Evolutionary conservation across 2,888 invertebrate species (phyloP).

Genomic region (Carcina quercana): DNA sequence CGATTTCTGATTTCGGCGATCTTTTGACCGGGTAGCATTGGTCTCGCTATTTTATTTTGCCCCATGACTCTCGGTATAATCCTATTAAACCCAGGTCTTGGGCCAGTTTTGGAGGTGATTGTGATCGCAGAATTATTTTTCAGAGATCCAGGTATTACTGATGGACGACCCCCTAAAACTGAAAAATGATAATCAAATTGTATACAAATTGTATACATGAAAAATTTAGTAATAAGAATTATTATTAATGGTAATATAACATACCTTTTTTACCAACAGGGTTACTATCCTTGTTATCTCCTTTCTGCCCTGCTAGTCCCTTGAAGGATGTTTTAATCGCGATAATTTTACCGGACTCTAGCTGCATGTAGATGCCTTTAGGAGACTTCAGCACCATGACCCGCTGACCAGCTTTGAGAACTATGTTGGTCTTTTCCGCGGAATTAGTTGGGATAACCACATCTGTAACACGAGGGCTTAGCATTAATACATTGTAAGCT

Average conservation of each 20-base stretch:
- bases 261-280: constrained; percentile 63
- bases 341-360: constrained; percentile 95
- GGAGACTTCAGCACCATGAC: constrained; percentile 96
- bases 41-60: constrained; percentile 45
- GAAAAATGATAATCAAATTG: constrained; percentile 12
- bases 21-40: constrained; percentile 54
- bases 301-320: constrained; percentile 65
- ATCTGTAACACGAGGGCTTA: constrained; percentile 77
- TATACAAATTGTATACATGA: not conserved
- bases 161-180: constrained; percentile 58
- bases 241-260: constrained; percentile 3
- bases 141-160: constrained; percentile 62
- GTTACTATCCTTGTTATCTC: constrained; percentile 45
- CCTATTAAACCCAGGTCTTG: constrained; percentile 50
- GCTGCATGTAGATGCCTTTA: constrained; percentile 96
- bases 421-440: constrained; percentile 91
- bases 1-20: constrained; percentile 56
- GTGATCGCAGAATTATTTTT: constrained; percentile 77
- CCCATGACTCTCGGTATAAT: constrained; percentile 45
- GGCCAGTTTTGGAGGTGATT: constrained; percentile 67
- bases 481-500: too few relatives aligned
- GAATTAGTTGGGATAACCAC: constrained; percentile 95
- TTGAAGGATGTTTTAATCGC: constrained; percentile 89
- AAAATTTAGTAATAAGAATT: not conserved
- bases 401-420: constrained; percentile 93